phyloP scores from a whole-genome alignment of 2,797 vertebrate species.

The Cryptoblepharus egeriae region DNA sequence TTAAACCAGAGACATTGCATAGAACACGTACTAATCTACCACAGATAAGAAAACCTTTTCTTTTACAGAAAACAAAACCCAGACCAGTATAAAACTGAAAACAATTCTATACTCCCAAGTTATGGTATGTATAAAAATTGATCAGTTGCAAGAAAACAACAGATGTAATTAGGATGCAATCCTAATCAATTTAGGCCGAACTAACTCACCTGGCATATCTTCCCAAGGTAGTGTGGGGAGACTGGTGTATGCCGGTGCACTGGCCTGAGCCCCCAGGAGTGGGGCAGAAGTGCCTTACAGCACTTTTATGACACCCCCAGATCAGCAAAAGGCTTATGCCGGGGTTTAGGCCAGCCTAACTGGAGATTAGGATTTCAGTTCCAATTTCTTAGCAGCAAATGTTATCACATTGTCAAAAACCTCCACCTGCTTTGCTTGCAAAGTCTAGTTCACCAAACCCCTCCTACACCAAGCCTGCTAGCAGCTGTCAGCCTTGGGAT shows the following conservation, averaged over 20 bases:
- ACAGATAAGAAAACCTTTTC: no score
- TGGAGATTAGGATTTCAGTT: no score
- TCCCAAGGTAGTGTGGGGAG: no score
- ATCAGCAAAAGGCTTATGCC: no score
- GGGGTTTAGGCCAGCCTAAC: no score
- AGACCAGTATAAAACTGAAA: background rate
- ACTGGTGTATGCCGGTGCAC: no score
- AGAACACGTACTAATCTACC: background rate
- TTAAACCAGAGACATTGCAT: background rate
- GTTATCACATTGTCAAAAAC: background rate
- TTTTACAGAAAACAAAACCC: background rate
- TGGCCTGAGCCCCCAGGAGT: no score
- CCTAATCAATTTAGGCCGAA: no score
- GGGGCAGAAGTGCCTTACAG: no score
- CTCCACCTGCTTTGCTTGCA: background rate
- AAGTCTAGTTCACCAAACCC: no score
- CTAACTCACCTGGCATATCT: no score
- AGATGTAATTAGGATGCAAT: background rate
- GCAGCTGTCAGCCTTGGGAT: background rate
- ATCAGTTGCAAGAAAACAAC: background rate
- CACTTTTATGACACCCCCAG: no score
- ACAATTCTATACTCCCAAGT: background rate
- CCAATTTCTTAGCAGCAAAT: background rate
- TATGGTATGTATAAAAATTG: background rate
- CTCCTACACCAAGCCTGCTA: background rate